Base-by-base conservation (phyloP, 2,113 vertebrate species). In the Entelurus aequoreus region DNA sequence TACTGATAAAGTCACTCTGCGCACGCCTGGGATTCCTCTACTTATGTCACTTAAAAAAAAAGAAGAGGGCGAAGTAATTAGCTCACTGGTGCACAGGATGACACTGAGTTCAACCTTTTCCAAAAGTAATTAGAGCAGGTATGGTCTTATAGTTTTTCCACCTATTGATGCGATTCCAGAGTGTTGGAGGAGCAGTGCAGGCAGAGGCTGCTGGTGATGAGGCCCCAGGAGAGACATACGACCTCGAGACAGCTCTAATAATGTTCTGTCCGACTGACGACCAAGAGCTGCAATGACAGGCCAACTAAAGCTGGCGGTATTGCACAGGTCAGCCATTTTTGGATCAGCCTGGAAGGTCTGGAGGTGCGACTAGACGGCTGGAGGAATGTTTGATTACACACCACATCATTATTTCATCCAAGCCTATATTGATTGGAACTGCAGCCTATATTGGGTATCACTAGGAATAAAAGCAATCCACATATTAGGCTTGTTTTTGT, bases 231-330 rank as follows among this genome's bases (percentile, higher is more conserved):
- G 78, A 85, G 63, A 74, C 42, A 57, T 57, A 70, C 75, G 81
- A 86, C 84, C 82, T 80, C 68, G 53, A 84, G 78, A 80, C 82
- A 78, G 74, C 78, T 84, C 77, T 85, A 87, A 88, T 86, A 83
- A 83, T 85, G 79, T 74, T 71, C 73, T 52, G 60, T 74, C 64
- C 71, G 16, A 69, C 74, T 73, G 68, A 82, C 53, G 66, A 76
- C 65, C 64, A 52, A 68, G 46, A 68, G 61, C 57, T 19, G 8
- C 59, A 51, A 80, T 69, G 69, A 50, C 76, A 83, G 47, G 58
- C 61, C 74, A 77, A 71, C 68, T 63, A 62, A 69, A 74, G 52
- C 37, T 15, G 50, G 64, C 60, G 21, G 15, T 65, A 80, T 66
- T 72, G 79, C 78, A 72, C 70, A 70, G 54, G 82, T 86, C 82